Evolutionary conservation across 1,140 invertebrate species (phyloP).

Genomic region (Eurosta solidaginis): DNA sequence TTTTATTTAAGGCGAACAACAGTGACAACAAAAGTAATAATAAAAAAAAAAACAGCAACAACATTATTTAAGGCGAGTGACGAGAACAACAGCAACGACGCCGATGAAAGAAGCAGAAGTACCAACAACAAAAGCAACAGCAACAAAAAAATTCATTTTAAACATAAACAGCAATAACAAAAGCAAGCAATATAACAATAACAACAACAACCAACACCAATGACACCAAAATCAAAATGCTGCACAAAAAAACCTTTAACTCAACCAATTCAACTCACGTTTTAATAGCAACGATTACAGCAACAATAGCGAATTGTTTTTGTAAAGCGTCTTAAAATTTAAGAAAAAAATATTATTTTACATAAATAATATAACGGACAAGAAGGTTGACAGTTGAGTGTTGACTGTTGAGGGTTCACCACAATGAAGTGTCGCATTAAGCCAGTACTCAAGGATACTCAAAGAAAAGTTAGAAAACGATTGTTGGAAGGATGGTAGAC

Average conservation of each 20-base stretch:
- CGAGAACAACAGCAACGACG: neutral
- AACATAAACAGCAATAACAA: neutral
- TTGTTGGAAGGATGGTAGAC: neutral
- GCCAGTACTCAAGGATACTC: neutral
- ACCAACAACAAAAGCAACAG: neutral
- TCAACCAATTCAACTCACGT: neutral
- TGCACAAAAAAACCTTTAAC: neutral
- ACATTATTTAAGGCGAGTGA: too few species aligned
- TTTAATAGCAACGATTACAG: neutral
- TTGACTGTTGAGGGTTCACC: constrained; percentile 13
- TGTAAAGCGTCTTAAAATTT: neutral
- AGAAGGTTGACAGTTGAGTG: constrained; percentile 12
- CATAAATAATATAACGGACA: neutral
- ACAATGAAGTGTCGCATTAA: constrained; percentile 13
- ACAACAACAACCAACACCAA: neutral
- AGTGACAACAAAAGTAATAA: constrained; percentile 9
- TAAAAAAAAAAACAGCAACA: neutral
- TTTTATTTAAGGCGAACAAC: neutral
- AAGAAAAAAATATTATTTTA: neutral
- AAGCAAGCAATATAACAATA: neutral
- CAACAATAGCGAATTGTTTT: neutral
- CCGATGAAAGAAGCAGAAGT: neutral
- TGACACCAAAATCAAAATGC: neutral
- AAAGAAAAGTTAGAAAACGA: neutral
- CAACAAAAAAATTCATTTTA: too few species aligned